Percentiles rank a stretch among this genome's conserved stretches.
phyloP scores from a whole-genome alignment of 2,113 vertebrate species.

The Datnioides undecimradiatus region DNA sequence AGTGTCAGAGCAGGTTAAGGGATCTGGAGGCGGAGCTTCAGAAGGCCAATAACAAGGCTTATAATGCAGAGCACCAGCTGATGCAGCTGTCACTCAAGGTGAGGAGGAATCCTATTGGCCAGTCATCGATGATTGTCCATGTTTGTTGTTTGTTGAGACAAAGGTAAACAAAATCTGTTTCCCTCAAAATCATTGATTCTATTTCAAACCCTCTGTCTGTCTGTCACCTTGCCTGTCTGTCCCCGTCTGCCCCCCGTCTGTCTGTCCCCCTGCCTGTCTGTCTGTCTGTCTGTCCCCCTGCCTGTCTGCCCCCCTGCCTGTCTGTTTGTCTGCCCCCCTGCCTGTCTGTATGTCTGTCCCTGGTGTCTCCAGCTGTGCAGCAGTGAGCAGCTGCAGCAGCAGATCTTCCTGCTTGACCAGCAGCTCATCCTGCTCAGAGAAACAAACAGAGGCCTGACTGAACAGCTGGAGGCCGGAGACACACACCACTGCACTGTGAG shows the following conservation, averaged over 20 bases:
- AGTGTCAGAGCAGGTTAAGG: slow-evolving; percentile 86
- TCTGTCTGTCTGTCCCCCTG: not conserved
- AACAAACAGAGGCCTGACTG: slow-evolving; percentile 87
- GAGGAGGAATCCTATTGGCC: slow-evolving; percentile 36
- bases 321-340: not conserved
- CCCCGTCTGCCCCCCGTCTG: too few relatives aligned
- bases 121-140: too few relatives aligned
- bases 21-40: slow-evolving; percentile 91
- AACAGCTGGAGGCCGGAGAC: slow-evolving; percentile 81
- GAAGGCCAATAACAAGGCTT: slow-evolving; percentile 92
- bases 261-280: too few relatives aligned
- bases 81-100: slow-evolving; percentile 96
- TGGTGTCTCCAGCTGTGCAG: slow-evolving; percentile 88
- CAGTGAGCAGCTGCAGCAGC: slow-evolving; percentile 92
- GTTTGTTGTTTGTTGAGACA: too few relatives aligned
- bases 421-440: slow-evolving; percentile 93
- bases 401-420: slow-evolving; percentile 94
- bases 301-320: slow-evolving; percentile 5
- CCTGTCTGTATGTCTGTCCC: not conserved
- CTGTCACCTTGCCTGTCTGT: too few relatives aligned
- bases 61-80: slow-evolving; percentile 90
- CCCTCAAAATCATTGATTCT: too few relatives aligned
- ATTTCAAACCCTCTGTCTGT: too few relatives aligned
- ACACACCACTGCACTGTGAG: slow-evolving; percentile 66
- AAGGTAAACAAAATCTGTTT: too few relatives aligned